phyloP scores from a whole-genome alignment of 1,140 invertebrate species.

The Bombus confusus region DNA sequence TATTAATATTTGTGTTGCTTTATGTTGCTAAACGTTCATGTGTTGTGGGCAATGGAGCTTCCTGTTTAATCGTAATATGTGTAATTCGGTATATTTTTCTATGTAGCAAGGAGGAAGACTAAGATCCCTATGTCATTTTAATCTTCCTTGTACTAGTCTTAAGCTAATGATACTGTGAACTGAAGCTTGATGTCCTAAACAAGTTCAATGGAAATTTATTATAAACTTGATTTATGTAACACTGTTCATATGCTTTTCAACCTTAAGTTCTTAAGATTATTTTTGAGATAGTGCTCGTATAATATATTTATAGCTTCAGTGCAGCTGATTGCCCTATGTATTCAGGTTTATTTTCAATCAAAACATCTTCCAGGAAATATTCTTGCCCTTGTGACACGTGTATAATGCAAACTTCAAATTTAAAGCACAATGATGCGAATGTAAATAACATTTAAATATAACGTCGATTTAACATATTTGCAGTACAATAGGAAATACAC shows the following conservation, averaged over 20 bases:
- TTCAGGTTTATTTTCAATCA: slow-evolving; percentile 51
- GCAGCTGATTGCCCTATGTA: slow-evolving; percentile 43
- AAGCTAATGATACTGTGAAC: slow-evolving; percentile 2
- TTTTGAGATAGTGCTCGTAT: not conserved
- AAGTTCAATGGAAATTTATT: slow-evolving; percentile 19
- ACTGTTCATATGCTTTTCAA: slow-evolving; percentile 19
- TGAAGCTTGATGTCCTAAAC: slow-evolving; percentile 11
- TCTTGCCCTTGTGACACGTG: slow-evolving; percentile 40
- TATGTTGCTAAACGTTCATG: slow-evolving; percentile 29
- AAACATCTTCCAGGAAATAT: slow-evolving; percentile 30
- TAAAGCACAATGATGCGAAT: not conserved
- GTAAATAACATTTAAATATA: not conserved
- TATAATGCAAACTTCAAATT: not conserved
- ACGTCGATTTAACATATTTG: slow-evolving; percentile 57
- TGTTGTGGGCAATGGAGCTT: slow-evolving; percentile 44
- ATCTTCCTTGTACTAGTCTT: not conserved
- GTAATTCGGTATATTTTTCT: not conserved
- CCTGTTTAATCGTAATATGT: slow-evolving; percentile 14
- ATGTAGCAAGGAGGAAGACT: not conserved
- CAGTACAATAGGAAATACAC: slow-evolving; percentile 85
- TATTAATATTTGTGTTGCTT: slow-evolving; percentile 24
- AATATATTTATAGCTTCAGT: slow-evolving; percentile 3
- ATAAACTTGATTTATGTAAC: slow-evolving; percentile 21
- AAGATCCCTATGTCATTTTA: not conserved
- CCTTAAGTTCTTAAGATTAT: not conserved